Conservation (phyloP, 2,113 vertebrate species). For the Gymnogyps californianus region DNA sequence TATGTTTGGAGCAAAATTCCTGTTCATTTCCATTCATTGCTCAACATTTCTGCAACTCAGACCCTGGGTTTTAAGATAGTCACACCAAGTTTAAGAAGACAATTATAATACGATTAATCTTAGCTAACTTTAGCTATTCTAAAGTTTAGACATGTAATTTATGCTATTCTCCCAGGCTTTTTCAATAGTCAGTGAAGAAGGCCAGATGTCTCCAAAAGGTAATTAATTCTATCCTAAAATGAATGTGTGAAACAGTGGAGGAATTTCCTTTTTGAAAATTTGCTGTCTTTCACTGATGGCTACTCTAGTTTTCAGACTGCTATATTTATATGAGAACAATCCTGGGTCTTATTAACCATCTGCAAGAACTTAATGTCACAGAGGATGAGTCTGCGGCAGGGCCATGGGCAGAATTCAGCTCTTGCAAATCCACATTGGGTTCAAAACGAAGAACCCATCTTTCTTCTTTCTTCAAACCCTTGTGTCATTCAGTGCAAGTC, state of each 20-base stretch:
- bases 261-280: not conserved
- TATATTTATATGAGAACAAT: not conserved
- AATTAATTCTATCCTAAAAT: not conserved
- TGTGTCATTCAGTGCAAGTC: not conserved
- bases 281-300: not conserved
- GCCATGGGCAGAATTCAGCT: not conserved
- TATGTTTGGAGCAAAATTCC: not conserved
- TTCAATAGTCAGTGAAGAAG: not conserved
- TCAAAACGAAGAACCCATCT: not conserved
- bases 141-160: not conserved
- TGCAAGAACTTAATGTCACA: not conserved
- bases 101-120: not conserved
- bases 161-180: not conserved
- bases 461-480: not conserved
- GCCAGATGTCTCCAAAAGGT: not conserved
- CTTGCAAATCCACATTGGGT: not conserved
- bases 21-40: not conserved
- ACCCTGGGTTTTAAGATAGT: not conserved
- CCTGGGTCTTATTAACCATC: not conserved
- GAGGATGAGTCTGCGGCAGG: not conserved
- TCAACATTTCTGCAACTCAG: not conserved
- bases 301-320: not conserved
- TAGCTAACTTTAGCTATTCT: not conserved
- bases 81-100: not conserved
- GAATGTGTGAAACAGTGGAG: not conserved